Percentiles rank a stretch among this genome's conserved stretches.
Evolutionary conservation across 1,140 invertebrate genomes (phyloP).

Genomic region (Rhagoletis zephyria): DNA sequence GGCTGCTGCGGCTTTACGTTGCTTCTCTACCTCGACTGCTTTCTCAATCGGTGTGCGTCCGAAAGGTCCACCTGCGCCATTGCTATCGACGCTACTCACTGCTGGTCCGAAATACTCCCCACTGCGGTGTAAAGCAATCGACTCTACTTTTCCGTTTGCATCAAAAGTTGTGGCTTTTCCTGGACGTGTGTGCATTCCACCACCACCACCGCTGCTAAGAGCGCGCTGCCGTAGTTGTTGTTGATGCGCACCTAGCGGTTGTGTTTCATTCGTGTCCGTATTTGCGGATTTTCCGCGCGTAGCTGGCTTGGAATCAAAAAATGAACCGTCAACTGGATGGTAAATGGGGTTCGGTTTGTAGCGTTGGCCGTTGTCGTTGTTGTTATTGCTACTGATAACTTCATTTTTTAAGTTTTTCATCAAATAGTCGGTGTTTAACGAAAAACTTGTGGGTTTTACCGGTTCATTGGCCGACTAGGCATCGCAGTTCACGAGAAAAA

Average conservation of each 20-base stretch:
- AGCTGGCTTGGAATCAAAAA: conserved; percentile 51
- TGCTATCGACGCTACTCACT: background rate
- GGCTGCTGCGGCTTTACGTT: conserved; percentile 62
- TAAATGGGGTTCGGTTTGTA: conserved; percentile 2
- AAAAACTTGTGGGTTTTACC: conserved; percentile 60
- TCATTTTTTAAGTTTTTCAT: conserved; percentile 68
- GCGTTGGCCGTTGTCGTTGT: background rate
- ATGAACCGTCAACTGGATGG: background rate
- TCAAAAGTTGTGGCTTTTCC: conserved; percentile 21
- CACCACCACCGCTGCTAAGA: conserved; percentile 16
- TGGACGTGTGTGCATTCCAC: conserved; percentile 18
- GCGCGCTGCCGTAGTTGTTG: conserved; percentile 13
- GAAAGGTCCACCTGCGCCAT: background rate
- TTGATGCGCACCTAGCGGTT: background rate
- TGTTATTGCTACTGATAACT: conserved; percentile 55
- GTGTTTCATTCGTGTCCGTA: conserved; percentile 1
- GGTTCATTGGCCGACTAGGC: conserved; percentile 65
- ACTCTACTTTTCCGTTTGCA: conserved; percentile 18
- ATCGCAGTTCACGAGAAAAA: background rate
- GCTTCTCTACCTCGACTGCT: conserved; percentile 48
- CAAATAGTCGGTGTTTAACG: conserved; percentile 61
- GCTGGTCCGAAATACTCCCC: conserved; percentile 24
- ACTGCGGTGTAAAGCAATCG: conserved; percentile 22
- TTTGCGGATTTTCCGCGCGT: conserved; percentile 38
- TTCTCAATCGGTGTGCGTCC: background rate